Conservation (phyloP, 2,113 vertebrate genomes). For the Maccullochella peelii region DNA sequence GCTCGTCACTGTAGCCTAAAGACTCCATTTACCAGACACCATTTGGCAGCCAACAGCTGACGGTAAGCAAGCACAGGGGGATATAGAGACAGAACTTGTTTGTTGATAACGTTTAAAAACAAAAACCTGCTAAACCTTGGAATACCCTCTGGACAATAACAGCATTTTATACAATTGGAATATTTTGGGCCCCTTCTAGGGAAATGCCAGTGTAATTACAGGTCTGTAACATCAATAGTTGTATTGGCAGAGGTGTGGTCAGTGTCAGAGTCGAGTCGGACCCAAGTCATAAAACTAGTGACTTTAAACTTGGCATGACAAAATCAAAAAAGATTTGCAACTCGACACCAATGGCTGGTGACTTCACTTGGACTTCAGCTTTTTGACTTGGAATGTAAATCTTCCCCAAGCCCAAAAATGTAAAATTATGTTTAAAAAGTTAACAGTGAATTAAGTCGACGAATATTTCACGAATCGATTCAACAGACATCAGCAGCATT, state of each 20-base stretch:
- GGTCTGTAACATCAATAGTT: neutral
- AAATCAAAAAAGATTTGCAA: neutral
- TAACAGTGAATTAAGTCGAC: no score
- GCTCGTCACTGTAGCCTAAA: conserved; percentile 19
- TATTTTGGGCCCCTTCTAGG: neutral
- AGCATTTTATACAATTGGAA: neutral
- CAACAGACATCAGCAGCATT: no score
- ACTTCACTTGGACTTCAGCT: no score
- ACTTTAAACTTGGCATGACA: neutral
- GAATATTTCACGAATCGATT: no score
- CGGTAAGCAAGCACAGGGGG: neutral
- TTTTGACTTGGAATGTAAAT: neutral
- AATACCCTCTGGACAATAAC: neutral
- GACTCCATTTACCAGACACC: conserved; percentile 38
- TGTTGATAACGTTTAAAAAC: neutral
- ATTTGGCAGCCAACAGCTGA: conserved; percentile 34
- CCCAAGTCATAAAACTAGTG: neutral
- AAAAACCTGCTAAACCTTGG: conserved; percentile 8
- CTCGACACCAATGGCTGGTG: neutral
- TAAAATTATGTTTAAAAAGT: no score
- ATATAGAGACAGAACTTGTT: neutral
- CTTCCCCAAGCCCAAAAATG: no score
- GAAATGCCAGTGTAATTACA: neutral
- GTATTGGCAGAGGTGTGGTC: neutral
- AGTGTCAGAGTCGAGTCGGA: neutral